phyloP scores from a whole-genome alignment of 2,797 vertebrate species.

The Sebastes nivosus region DNA sequence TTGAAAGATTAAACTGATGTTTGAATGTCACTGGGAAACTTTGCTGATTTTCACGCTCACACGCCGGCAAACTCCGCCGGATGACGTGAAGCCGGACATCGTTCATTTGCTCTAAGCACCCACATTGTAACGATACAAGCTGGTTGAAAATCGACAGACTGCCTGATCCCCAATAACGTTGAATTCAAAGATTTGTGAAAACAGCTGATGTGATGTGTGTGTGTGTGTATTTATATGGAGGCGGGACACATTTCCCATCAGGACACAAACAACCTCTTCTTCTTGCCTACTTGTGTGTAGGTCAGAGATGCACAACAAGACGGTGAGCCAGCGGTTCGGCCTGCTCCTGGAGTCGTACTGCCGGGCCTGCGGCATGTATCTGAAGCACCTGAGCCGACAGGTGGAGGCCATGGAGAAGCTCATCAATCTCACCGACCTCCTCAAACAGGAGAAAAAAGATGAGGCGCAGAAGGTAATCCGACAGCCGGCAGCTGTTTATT shows the following conservation, averaged over 20 bases:
- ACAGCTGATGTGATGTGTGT: not conserved
- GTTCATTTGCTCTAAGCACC: not conserved
- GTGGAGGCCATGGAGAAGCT: conserved; percentile 99
- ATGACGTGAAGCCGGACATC: not conserved
- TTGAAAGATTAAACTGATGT: conserved; percentile 31
- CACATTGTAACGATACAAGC: not conserved
- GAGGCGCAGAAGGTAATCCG: conserved; percentile 95
- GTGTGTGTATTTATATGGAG: not conserved
- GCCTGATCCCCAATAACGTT: not conserved
- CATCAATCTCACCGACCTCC: conserved; percentile 98
- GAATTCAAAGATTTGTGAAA: conserved; percentile 3
- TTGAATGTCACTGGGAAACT: conserved; percentile 20
- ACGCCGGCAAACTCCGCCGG: not conserved
- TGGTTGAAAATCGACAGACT: not conserved
- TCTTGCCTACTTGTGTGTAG: conserved; percentile 65
- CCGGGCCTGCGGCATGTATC: conserved; percentile 96
- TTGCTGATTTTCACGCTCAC: not conserved
- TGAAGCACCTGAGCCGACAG: conserved; percentile 96
- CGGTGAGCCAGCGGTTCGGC: conserved; percentile 96
- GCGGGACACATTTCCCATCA: not conserved
- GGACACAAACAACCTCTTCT: not conserved
- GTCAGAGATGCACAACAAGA: conserved; percentile 99
- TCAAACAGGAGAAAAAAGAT: conserved; percentile 99
- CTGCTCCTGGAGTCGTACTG: conserved; percentile 97
- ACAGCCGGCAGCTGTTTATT: conserved; percentile 53